phyloP scores from a whole-genome alignment of 2,797 vertebrate genomes.

The Leptatherina wallacei region DNA sequence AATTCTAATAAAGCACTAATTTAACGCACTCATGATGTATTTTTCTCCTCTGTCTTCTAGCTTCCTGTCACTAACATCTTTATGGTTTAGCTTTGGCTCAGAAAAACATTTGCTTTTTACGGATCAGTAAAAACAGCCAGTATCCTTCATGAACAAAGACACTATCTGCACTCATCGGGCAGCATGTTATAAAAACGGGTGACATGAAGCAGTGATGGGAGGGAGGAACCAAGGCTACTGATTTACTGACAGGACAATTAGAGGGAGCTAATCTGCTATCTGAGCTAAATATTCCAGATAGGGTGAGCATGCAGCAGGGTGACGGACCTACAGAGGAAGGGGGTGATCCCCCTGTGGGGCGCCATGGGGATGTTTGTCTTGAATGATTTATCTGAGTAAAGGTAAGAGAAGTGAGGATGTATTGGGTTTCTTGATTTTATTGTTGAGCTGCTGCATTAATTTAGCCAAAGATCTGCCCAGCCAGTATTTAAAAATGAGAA shows the following conservation, averaged over 20 bases:
- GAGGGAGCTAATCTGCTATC: conserved; percentile 68
- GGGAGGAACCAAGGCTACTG: conserved; percentile 40
- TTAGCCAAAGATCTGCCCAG: not conserved
- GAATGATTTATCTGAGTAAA: conserved; percentile 50
- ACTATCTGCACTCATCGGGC: conserved; percentile 45
- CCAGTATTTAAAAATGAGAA: conserved; percentile 20
- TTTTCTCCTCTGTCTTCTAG: conserved; percentile 6
- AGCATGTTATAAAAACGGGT: conserved; percentile 26
- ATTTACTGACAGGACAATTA: conserved; percentile 77
- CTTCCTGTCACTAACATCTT: not conserved
- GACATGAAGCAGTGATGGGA: conserved; percentile 42
- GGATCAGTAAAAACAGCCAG: conserved; percentile 36
- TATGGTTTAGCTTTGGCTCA: conserved; percentile 13
- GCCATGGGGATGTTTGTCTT: conserved; percentile 30
- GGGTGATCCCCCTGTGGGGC: conserved; percentile 8
- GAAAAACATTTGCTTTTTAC: conserved; percentile 39
- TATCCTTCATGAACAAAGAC: conserved; percentile 52
- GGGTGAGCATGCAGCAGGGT: conserved; percentile 51
- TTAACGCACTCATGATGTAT: conserved; percentile 19
- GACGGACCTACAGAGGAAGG: conserved; percentile 22
- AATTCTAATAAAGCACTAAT: conserved; percentile 14
- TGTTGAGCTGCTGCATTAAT: conserved; percentile 1
- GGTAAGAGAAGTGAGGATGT: conserved; percentile 30
- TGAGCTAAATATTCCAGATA: conserved; percentile 70
- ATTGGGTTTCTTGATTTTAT: conserved; percentile 2